A percentile compares a stretch with the other conserved stretches of the same genome.
Evolutionary conservation across 2,113 vertebrate species (phyloP).

Genomic region (Dipodomys merriami): DNA sequence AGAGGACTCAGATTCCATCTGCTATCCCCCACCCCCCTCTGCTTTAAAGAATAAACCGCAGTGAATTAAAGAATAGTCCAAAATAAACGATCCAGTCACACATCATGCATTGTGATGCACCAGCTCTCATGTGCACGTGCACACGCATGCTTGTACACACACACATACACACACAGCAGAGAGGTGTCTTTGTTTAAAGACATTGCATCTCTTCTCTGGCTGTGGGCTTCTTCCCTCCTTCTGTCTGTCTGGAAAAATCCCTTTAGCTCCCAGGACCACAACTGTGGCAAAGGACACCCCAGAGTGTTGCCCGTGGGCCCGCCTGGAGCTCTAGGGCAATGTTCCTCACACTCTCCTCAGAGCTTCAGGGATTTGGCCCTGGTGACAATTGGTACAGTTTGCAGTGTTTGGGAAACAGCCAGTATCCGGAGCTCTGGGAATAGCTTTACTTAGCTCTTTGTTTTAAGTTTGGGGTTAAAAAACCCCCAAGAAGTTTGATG

Average conservation of each 20-base stretch:
- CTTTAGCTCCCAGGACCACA: not conserved
- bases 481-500: constrained; percentile 28
- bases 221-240: not conserved
- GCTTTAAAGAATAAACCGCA: too few species aligned
- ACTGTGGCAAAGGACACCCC: not conserved
- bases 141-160: too few species aligned
- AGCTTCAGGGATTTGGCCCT: constrained; percentile 39
- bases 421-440: constrained; percentile 42
- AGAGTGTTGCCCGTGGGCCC: not conserved
- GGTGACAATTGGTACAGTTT: constrained; percentile 29
- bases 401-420: constrained; percentile 57
- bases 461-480: constrained; percentile 45
- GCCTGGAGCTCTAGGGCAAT: not conserved
- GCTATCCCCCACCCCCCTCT: too few species aligned
- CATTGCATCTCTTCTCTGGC: not conserved
- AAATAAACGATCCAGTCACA: not conserved
- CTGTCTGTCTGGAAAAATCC: not conserved
- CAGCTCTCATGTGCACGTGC: too few species aligned
- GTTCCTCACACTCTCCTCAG: not conserved
- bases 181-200: not conserved
- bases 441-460: constrained; percentile 60
- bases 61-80: not conserved
- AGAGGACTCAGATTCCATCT: too few species aligned
- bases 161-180: not conserved
- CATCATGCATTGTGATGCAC: not conserved